phyloP scores from a whole-genome alignment of 1,140 invertebrate species.

The Rhizoglyphus robini region DNA sequence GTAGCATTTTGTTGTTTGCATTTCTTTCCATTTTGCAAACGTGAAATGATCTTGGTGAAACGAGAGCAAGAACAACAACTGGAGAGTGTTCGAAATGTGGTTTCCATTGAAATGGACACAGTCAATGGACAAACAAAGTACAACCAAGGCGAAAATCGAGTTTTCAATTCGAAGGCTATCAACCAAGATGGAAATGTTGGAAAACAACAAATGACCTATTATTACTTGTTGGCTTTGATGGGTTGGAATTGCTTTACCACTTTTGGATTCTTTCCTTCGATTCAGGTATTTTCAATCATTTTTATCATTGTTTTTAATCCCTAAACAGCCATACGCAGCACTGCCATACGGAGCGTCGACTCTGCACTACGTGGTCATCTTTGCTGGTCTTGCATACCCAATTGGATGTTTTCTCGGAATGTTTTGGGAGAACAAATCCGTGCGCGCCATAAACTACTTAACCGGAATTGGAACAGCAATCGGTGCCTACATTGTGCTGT shows the following conservation, averaged over 20 bases:
- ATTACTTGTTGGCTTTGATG: conserved; percentile 14
- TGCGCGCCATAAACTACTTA: not conserved
- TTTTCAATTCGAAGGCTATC: too few species aligned
- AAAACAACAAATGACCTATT: not conserved
- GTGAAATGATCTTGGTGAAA: not conserved
- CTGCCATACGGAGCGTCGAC: conserved; percentile 66
- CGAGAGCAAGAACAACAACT: too few species aligned
- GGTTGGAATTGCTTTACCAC: conserved; percentile 13
- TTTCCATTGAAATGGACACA: too few species aligned
- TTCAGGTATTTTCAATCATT: conserved; percentile 27
- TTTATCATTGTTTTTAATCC: conserved; percentile 58
- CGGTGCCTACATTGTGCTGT: conserved; percentile 49
- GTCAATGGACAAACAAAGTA: too few species aligned
- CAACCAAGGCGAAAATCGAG: too few species aligned
- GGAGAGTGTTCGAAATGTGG: too few species aligned
- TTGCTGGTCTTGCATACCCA: conserved; percentile 67
- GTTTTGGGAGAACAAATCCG: conserved; percentile 40
- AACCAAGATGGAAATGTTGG: too few species aligned
- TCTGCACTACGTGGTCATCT: conserved; percentile 64
- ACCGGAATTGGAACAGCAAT: conserved; percentile 38
- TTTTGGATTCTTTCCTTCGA: conserved; percentile 19
- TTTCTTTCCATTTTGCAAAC: conserved; percentile 31
- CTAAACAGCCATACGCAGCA: conserved; percentile 72
- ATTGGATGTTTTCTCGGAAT: conserved; percentile 63
- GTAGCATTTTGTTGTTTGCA: conserved; percentile 39